Evolutionary conservation across 2,888 invertebrate species (phyloP), one percentile per base, ranked within the genome.

Genomic region (Tiphia femorata): DNA sequence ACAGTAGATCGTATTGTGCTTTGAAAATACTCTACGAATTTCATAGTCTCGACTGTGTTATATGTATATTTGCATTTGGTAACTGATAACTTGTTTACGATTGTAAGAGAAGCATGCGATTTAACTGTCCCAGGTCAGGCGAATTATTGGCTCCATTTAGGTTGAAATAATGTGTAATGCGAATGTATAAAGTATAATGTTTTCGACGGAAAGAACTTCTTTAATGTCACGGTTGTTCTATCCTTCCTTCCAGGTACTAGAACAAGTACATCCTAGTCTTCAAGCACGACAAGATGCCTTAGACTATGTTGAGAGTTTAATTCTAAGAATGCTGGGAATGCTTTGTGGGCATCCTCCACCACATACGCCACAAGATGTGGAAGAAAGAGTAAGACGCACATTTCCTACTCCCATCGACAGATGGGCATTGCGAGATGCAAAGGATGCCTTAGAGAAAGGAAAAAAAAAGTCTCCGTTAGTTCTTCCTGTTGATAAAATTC

Each of bases 381-480:
- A 97, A 81, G 96, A 96, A 75, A 88, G 96, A 64, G 96, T 98
- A 27, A 90, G 92, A 66, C 92, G 92, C 71, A 94, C 94, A 49
- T 97, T 97, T 86, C 97, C 97, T n/a, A 92, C 93, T 12, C 97
- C 97, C 2, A 93, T 98, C 70, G 96, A 97, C 85, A 90, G 90
- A 81, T 97, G 97, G 96, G 96, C 97, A 44, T 87, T 96, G 58
- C 89, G 89, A 64, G 97, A 97, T 82, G 97, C 97, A 14, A 91
- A 92, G 67, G 93, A 92, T 77, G 92, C 93, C 43, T 87, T 93
- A 61, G 92, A 93, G 72, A 90, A 91, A 77, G 91, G 91, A 50
- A 92, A 92, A 78, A 93, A 92, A 80, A 90, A 92, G 73, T 89
- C 91, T 19, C 85, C 85, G 1, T 81, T 90, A 41, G 91, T 93